These are phyloP conservation scores for Callinectes sapidus DNA, from an alignment of 2,888 invertebrate species.

Conservation along the genomic window DNA sequence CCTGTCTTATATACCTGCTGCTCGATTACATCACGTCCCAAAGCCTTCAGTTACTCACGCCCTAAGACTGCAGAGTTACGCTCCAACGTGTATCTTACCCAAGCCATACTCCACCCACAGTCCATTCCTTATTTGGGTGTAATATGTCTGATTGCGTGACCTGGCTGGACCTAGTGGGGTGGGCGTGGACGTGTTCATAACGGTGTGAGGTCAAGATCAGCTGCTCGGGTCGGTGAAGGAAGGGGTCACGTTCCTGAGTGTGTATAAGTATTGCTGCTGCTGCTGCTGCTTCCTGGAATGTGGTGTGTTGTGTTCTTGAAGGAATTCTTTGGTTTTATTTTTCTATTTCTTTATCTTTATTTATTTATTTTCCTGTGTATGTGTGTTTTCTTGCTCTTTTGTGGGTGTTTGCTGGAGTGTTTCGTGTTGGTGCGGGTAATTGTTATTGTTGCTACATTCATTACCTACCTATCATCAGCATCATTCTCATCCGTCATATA, in stretches of 20 bases:
- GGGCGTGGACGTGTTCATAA: background rate
- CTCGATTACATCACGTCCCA: background rate
- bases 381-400: background rate
- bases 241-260: background rate
- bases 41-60: background rate
- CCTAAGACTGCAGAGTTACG: background rate
- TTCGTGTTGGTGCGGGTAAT: background rate
- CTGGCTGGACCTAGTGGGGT: background rate
- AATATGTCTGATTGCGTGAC: background rate
- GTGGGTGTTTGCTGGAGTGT: background rate
- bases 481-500: background rate
- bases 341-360: no score
- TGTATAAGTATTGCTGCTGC: background rate
- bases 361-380: no score
- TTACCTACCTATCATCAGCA: background rate
- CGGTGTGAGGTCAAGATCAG: background rate
- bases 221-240: background rate
- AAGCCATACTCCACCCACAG: background rate
- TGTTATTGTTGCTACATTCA: background rate
- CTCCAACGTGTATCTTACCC: background rate
- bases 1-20: background rate
- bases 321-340: no score
- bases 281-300: background rate
- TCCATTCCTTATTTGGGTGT: background rate
- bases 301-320: background rate